Base-by-base conservation (phyloP, 92 coral and sea anemone genomes). In the Heliopora coerulea region DNA sequence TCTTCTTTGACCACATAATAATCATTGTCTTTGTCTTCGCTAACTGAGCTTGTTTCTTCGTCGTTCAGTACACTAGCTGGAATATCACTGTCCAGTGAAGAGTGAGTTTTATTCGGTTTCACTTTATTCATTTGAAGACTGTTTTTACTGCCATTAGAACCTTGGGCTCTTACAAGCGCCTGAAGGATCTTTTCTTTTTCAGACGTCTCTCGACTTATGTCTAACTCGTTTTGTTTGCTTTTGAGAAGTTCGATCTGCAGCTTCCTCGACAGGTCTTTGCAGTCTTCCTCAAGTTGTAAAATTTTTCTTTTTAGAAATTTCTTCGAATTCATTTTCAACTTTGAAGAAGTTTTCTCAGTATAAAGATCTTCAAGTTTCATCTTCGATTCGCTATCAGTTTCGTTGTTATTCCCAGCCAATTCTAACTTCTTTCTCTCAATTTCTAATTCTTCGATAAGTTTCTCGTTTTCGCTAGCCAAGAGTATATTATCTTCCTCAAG, bases 401-500 rank as follows among this genome's bases (percentile, higher is more conserved):
- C 23, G 25, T 11, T 11, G 3, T 18, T 52, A 19, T 67, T 78
- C 59, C 81, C 88, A 73, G 73, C 73, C 57, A 90, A 48, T 32
- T 72, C 81, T 28, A 88, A 75, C 66, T 87, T 88, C 82, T 84
- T 88, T 40, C 81, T 88, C 39, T 88, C 84, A 23, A 86, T 65
- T 1, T 83, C 64, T 41, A 88, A 54, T 46, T 89, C 89, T 8
- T 82, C 74, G 3, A 64, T 68, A 15, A 90, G 65, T 7, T 83
- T 88, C 12, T 90, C 87, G 41, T 90, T 95, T 59, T 95, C 91
- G 61, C 85, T 82, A 21, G 73, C 76, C n/a, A 89, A 66, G 32
- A 66, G 74, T 63, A 80, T 75, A 40, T 79, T 77, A 49, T 61
- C 75, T 26, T 74, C 85, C 34, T 83, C 78, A 12, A 89, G 61